Evolutionary conservation across 2,888 invertebrate genomes (phyloP).

Genomic region (Lobophora halterata): DNA sequence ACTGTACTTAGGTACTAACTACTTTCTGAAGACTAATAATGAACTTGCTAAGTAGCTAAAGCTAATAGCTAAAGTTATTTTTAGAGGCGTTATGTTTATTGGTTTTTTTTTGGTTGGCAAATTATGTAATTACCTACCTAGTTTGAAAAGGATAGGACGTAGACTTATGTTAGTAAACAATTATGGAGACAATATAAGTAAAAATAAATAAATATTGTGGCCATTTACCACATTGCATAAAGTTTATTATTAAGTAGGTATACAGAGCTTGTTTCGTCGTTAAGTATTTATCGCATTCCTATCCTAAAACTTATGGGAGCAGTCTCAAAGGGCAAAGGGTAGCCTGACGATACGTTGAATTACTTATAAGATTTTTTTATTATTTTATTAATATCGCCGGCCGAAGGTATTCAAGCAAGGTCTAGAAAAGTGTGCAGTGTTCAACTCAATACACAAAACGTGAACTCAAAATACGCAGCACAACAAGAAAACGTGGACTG

Average conservation of each 20-base stretch:
- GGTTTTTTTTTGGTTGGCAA: too few species aligned
- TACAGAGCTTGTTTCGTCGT: constrained; percentile 62
- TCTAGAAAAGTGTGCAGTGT: constrained; percentile 77
- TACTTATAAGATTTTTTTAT: constrained; percentile 51
- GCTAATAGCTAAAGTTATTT: too few species aligned
- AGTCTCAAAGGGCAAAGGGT: constrained; percentile 66
- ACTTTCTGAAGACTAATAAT: too few species aligned
- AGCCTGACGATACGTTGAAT: constrained; percentile 61
- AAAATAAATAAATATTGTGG: constrained; percentile 43
- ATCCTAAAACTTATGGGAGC: constrained; percentile 68
- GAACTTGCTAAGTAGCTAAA: too few species aligned
- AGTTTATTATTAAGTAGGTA: constrained; percentile 66
- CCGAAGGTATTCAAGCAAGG: constrained; percentile 56
- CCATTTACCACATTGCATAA: constrained; percentile 65
- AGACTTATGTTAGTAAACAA: too few species aligned
- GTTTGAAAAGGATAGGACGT: too few species aligned
- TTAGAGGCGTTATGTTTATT: too few species aligned
- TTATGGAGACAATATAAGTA: constrained; percentile 12
- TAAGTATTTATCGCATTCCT: constrained; percentile 48
- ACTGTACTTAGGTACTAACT: too few species aligned
- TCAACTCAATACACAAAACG: constrained; percentile 70
- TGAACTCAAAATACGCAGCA: constrained; percentile 73
- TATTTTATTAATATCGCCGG: constrained; percentile 59
- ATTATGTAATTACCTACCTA: too few species aligned
- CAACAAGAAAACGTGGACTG: constrained; percentile 40